These are phyloP conservation scores for Drosophila hydei DNA, from an alignment of 1,140 invertebrate species.

Conservation along the genomic window DNA sequence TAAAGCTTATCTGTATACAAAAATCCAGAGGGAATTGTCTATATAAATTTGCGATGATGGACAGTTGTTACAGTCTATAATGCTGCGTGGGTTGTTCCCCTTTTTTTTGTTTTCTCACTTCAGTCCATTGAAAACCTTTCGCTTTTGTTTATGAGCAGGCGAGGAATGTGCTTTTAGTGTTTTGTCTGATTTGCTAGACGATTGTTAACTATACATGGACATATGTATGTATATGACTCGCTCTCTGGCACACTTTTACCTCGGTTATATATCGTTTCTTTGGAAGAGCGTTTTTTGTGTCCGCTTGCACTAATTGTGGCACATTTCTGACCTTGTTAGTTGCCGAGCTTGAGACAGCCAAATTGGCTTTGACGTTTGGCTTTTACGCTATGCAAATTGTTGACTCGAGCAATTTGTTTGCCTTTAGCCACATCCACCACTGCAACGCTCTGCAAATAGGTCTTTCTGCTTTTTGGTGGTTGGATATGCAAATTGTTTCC, in stretches of 20 bases:
- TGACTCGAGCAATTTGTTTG: conserved; percentile 3
- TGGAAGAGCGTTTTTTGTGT: conserved; percentile 16
- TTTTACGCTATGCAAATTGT: conserved; percentile 20
- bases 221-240: conserved; percentile 7
- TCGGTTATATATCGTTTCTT: neutral
- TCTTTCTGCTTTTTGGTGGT: conserved; percentile 34
- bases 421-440: conserved; percentile 9
- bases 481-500: conserved; percentile 37
- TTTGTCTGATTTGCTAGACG: conserved; percentile 27
- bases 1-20: no score
- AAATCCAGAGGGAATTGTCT: no score
- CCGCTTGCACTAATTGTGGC: conserved; percentile 39
- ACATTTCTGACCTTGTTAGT: conserved; percentile 38
- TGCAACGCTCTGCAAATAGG: neutral
- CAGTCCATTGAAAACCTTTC: conserved; percentile 33
- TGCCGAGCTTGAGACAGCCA: conserved; percentile 1
- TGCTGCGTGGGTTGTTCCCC: neutral
- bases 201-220: conserved; percentile 21
- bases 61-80: conserved; percentile 4
- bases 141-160: conserved; percentile 12
- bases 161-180: neutral
- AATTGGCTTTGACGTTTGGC: neutral
- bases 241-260: conserved; percentile 43
- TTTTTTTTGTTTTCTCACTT: conserved; percentile 1
- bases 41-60: neutral